A percentile compares a stretch with the other conserved stretches of the same genome.
Evolutionary conservation across 2,113 vertebrate species (phyloP).

Genomic region (Mormoops blainvillei): DNA sequence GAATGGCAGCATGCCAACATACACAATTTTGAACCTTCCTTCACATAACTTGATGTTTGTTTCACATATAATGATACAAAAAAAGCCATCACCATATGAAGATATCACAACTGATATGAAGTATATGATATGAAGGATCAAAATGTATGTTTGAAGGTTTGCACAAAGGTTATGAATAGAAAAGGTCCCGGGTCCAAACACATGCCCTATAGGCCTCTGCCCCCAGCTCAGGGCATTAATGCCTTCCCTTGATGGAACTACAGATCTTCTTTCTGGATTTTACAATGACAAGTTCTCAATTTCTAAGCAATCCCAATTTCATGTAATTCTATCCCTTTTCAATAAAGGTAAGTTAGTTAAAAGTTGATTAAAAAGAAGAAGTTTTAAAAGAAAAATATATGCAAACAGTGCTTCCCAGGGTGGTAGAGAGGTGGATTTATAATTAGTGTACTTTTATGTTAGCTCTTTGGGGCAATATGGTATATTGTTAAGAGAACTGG

Average conservation of each 20-base stretch:
- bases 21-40: neutral
- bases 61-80: neutral
- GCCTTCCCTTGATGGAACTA: neutral
- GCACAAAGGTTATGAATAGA: neutral
- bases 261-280: neutral
- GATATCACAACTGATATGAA: neutral
- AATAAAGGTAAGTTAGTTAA: neutral
- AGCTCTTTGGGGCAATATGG: neutral
- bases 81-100: neutral
- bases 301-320: constrained; percentile 7
- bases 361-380: neutral
- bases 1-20: neutral
- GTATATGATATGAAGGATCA: neutral
- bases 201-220: neutral
- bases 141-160: neutral
- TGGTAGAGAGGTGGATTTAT: neutral
- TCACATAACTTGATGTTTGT: neutral
- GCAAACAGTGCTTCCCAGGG: neutral
- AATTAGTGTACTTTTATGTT: neutral
- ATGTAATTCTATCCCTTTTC: neutral
- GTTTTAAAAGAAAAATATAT: neutral
- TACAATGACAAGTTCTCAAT: neutral
- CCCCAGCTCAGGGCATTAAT: neutral
- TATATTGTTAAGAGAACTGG: neutral
- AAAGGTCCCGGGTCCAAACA: neutral